A percentile compares a stretch with the other conserved stretches of the same genome.
Conservation (phyloP, 2,888 invertebrate genomes). For the Dicyrtomina minuta region DNA sequence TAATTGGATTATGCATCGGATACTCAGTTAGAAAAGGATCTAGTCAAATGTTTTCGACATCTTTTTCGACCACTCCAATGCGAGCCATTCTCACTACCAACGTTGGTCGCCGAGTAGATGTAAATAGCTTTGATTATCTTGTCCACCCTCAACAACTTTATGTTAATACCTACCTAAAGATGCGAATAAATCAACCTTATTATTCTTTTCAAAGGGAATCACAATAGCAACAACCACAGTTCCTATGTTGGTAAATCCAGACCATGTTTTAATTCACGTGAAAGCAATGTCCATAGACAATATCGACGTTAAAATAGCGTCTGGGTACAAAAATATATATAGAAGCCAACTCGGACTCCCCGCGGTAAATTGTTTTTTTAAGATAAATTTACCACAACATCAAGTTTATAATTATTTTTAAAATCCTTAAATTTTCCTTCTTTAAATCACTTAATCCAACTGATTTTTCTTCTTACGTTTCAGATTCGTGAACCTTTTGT, state of each 20-base stretch:
- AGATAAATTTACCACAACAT: too few relatives aligned
- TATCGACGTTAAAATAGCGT: conserved; percentile 64
- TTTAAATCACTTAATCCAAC: neutral
- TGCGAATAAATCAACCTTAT: too few relatives aligned
- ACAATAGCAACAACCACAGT: conserved; percentile 60
- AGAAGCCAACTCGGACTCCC: conserved; percentile 56
- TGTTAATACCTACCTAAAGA: conserved; percentile 4
- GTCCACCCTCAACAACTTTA: conserved; percentile 12
- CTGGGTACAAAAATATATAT: conserved; percentile 62
- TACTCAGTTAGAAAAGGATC: conserved; percentile 40
- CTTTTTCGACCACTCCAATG: conserved; percentile 55
- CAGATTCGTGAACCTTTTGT: conserved; percentile 59
- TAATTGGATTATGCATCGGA: conserved; percentile 57
- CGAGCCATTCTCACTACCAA: conserved; percentile 57
- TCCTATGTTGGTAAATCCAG: conserved; percentile 60
- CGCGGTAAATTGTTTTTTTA: conserved; percentile 37
- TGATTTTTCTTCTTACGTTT: neutral
- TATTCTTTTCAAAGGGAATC: conserved; percentile 58
- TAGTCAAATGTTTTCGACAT: conserved; percentile 44
- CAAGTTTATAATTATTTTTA: too few relatives aligned
- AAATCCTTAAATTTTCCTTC: neutral
- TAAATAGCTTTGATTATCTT: too few relatives aligned
- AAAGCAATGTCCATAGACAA: conserved; percentile 65
- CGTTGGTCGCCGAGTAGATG: conserved; percentile 57
- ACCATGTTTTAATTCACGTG: conserved; percentile 65